Conservation (phyloP, 1,140 invertebrate genomes). For the Cyclargus thomasi region DNA sequence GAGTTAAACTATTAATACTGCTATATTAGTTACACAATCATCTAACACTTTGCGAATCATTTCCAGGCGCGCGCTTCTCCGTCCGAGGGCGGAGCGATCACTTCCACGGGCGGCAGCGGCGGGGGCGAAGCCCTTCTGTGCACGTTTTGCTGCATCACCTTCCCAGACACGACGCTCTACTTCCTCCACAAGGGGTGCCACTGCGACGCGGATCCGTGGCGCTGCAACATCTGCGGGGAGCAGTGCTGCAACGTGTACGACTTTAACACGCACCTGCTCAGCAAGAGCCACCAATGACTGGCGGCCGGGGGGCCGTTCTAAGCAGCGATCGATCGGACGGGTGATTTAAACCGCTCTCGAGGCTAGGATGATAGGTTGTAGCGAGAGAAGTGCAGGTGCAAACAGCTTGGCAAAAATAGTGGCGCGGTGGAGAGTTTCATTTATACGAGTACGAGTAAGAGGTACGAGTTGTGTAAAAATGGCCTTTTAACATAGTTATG, state of each 20-base stretch:
- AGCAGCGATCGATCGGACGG: conserved; percentile 30
- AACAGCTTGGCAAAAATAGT: no score
- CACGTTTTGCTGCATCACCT: conserved; percentile 93
- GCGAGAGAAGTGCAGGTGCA: no score
- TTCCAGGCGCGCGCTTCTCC: conserved; percentile 73
- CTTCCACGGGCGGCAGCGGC: conserved; percentile 77
- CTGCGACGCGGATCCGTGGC: conserved; percentile 97
- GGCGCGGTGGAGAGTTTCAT: no score
- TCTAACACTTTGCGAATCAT: not conserved
- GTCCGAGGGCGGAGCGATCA: conserved; percentile 80
- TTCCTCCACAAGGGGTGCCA: conserved; percentile 98
- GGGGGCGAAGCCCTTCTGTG: conserved; percentile 78
- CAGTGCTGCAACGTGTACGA: conserved; percentile 95
- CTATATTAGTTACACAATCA: no score
- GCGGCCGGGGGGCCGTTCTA: conserved; percentile 65
- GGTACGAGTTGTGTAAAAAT: no score
- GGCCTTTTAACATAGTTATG: no score
- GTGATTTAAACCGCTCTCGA: no score
- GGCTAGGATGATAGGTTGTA: no score
- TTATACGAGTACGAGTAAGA: no score
- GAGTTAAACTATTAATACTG: no score
- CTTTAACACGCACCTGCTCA: conserved; percentile 96
- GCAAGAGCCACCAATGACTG: conserved; percentile 90
- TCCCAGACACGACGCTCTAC: conserved; percentile 95
- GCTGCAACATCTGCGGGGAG: conserved; percentile 97